Conservation (phyloP, 2,797 vertebrate genomes). For the Hippopotamyrus pictus region DNA sequence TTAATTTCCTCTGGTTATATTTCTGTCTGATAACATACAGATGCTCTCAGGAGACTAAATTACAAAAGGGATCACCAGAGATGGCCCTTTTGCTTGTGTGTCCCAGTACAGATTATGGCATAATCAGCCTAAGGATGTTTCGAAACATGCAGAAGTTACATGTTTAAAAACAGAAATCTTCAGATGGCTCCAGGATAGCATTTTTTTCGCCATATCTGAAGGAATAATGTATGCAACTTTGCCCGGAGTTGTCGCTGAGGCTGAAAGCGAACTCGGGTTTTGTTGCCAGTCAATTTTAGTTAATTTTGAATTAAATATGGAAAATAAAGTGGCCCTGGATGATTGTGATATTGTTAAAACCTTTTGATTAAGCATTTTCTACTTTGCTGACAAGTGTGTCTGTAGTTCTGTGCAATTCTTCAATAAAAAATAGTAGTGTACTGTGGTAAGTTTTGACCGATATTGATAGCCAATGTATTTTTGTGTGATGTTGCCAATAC, state of each 20-base stretch:
- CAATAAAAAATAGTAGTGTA: background rate
- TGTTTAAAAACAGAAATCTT: background rate
- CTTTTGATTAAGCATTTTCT: background rate
- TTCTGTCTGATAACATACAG: background rate
- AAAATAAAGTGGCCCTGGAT: background rate
- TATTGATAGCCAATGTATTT: background rate
- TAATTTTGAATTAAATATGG: background rate
- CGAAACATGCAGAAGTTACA: background rate
- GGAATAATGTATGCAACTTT: background rate
- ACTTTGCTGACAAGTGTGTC: background rate
- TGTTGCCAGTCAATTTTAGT: background rate
- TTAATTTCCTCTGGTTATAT: background rate
- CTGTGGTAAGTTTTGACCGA: background rate
- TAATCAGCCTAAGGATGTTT: background rate
- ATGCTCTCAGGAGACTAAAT: constrained; percentile 9
- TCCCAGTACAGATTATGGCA: background rate
- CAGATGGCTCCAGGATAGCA: background rate
- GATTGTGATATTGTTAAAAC: background rate
- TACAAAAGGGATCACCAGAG: background rate
- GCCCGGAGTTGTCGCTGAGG: background rate
- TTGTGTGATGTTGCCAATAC: background rate
- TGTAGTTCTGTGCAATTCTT: background rate
- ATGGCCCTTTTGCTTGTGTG: background rate
- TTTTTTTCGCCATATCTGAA: background rate
- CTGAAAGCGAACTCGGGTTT: background rate